Percentiles rank a stretch among this genome's conserved stretches.
Evolutionary conservation across 2,888 invertebrate species (phyloP).

Genomic region (Lypha dubia): DNA sequence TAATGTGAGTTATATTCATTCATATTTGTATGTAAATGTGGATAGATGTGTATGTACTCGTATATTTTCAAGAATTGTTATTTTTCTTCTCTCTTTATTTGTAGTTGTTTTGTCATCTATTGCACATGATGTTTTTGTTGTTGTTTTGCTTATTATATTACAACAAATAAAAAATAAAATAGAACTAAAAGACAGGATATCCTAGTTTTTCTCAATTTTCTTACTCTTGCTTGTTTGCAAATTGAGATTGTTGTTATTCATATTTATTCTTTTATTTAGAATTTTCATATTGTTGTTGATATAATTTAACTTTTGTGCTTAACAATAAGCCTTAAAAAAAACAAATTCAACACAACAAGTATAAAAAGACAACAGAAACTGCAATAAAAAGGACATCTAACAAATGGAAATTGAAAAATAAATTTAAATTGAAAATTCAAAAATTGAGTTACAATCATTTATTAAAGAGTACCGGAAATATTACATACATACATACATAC

Average conservation of each 20-base stretch:
- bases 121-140: conserved; percentile 16
- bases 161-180: background rate
- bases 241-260: conserved; percentile 59
- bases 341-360: conserved; percentile 35
- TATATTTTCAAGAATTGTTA: conserved; percentile 9
- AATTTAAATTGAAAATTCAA: conserved; percentile 79
- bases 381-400: conserved; percentile 2
- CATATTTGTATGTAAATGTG: background rate
- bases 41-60: background rate
- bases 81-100: conserved; percentile 12
- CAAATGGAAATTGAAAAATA: conserved; percentile 75
- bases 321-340: conserved; percentile 46
- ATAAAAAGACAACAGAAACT: conserved; percentile 58
- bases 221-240: conserved; percentile 67
- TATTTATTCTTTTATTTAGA: conserved; percentile 34
- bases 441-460: conserved; percentile 76
- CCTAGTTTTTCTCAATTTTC: conserved; percentile 65
- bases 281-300: conserved; percentile 38
- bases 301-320: conserved; percentile 41
- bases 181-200: conserved; percentile 59
- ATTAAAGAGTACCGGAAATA: conserved; percentile 57
- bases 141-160: conserved; percentile 18
- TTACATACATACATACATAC: background rate
- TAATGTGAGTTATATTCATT: background rate
- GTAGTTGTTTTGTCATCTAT: conserved; percentile 14